Conservation (phyloP, 2,797 vertebrate genomes). For the Sciurus carolinensis region DNA sequence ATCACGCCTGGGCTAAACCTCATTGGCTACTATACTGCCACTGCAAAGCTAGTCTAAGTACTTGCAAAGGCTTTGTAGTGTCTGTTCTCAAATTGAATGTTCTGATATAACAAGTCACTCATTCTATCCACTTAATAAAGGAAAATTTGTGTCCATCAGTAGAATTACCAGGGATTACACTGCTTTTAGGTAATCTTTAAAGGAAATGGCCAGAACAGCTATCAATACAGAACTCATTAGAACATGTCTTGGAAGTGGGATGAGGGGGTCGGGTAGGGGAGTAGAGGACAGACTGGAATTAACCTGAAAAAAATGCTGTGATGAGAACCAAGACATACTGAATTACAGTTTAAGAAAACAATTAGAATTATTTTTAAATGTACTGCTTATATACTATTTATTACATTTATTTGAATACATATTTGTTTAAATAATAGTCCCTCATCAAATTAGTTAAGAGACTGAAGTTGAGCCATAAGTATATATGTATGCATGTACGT, state of each 20-base stretch:
- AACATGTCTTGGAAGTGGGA: neutral
- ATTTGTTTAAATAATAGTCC: constrained; percentile 42
- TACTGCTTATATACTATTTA: neutral
- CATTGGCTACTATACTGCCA: too few relatives aligned
- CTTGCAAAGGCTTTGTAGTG: neutral
- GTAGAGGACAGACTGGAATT: neutral
- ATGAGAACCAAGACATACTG: neutral
- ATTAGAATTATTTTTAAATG: neutral
- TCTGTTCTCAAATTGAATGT: neutral
- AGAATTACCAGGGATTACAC: neutral
- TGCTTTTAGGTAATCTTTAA: neutral
- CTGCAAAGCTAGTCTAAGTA: neutral
- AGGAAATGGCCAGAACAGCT: neutral
- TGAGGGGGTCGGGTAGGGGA: fast-evolving
- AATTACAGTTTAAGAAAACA: neutral
- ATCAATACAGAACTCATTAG: neutral
- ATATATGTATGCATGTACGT: neutral
- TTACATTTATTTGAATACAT: neutral
- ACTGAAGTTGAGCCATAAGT: neutral
- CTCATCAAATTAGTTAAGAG: neutral
- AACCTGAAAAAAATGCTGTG: neutral
- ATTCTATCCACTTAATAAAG: neutral
- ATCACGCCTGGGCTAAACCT: too few relatives aligned
- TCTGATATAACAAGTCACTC: neutral
- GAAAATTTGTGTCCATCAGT: neutral